Evolutionary conservation across 2,113 vertebrate species (phyloP), one percentile per base, ranked within the genome.

Genomic region (Elaphurus davidianus): DNA sequence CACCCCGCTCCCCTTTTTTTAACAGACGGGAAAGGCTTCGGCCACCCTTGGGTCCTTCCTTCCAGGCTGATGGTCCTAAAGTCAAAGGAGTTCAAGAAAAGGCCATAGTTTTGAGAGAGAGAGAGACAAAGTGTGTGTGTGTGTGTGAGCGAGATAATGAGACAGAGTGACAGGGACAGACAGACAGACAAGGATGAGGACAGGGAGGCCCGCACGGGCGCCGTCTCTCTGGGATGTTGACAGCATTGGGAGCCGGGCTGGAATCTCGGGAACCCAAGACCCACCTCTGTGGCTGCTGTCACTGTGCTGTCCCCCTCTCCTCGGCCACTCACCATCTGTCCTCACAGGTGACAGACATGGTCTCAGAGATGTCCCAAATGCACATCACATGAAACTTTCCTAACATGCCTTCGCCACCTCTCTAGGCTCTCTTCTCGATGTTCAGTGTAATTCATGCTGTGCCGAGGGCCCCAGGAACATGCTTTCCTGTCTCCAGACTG

Each of bases 41-140:
- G 78, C 27, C 30, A 23, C 55, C 64, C 57, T 83, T 71, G 71
- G 45, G 76, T 55, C 14, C 21, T 40, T 60, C 40, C 11, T 74
- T 90, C 28, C 13, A 59, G 47, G 62, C 10, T 64, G 45, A 36
- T 7, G n/a, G 14, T 57, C 82, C 52, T 76, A 28, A 91, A 96
- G 40, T 12, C 30, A 82, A n/a, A 62, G 43, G 33, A 54, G 50
- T 88, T 90, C 57, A 89, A 87, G 19, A 57, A 78, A 92, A 88
- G 25, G 50, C 74, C 43, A 33, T 71, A 11, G 62, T 17, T 50
- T 82, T 76, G 59, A 90, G 23, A 21, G 17, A 67, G 16, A 6
- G 15, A 40, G 40, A 33, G 9, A 21, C 5, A 40, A 2, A 40
- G 40, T 45, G 43, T 21, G 76, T 8, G 43, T 23, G 36, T 21